These are phyloP conservation scores for Marronus borbonicus DNA, from an alignment of 2,888 invertebrate genomes.

Conservation along the genomic window DNA sequence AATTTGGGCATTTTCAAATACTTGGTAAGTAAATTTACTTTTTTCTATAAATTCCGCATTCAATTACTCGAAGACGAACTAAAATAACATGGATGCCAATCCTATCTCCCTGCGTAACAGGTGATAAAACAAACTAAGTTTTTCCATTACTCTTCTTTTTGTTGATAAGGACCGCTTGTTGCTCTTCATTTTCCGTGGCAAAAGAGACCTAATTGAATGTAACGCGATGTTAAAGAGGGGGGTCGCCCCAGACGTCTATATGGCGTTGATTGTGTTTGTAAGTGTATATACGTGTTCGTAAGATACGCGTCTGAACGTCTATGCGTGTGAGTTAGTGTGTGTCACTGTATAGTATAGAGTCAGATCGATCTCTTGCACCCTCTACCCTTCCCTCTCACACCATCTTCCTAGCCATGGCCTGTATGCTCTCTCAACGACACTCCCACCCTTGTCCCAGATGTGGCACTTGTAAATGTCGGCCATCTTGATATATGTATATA, in stretches of 20 bases:
- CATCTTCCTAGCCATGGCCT: slow-evolving; percentile 33
- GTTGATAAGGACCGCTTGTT: slow-evolving; percentile 56
- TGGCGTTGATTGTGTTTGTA: slow-evolving; percentile 63
- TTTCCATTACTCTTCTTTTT: slow-evolving; percentile 29
- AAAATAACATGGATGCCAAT: not conserved
- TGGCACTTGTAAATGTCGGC: slow-evolving; percentile 59
- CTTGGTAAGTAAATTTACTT: too few relatives aligned
- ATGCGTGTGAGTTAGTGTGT: slow-evolving; percentile 52
- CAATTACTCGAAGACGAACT: too few relatives aligned
- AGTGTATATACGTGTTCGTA: slow-evolving; percentile 46
- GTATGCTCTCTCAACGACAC: slow-evolving; percentile 14
- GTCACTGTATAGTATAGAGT: slow-evolving; percentile 41
- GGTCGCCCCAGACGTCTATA: slow-evolving; percentile 68
- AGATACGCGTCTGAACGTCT: slow-evolving; percentile 13
- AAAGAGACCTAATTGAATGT: slow-evolving; percentile 63
- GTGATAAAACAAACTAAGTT: slow-evolving; percentile 5
- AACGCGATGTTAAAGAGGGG: slow-evolving; percentile 62
- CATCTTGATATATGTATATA: slow-evolving; percentile 62
- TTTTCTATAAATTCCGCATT: too few relatives aligned
- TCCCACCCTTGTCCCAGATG: slow-evolving; percentile 51
- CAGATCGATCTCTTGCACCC: slow-evolving; percentile 63
- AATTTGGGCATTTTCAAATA: too few relatives aligned
- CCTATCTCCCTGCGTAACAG: not conserved
- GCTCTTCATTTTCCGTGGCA: slow-evolving; percentile 54
- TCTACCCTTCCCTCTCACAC: not conserved